phyloP scores from a whole-genome alignment of 2,888 invertebrate species.

The Smittia aterrima region DNA sequence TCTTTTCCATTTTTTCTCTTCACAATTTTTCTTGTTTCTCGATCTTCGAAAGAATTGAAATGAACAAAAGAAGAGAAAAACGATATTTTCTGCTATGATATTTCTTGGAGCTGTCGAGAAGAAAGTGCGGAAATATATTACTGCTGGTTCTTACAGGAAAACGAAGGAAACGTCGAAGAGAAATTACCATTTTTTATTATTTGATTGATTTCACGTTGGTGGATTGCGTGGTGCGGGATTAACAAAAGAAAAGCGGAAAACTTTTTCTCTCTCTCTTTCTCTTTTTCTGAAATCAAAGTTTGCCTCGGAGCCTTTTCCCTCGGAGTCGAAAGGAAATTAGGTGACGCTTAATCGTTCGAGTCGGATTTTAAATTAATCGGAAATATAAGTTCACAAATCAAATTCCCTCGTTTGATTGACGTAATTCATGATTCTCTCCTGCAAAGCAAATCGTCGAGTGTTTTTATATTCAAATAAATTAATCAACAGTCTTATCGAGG shows the following conservation, averaged over 20 bases:
- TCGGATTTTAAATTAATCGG: no score
- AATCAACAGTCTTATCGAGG: slow-evolving; percentile 15
- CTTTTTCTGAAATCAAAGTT: no score
- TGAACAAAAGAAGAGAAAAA: background rate
- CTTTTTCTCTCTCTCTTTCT: no score
- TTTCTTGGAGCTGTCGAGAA: slow-evolving; percentile 34
- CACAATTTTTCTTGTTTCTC: background rate
- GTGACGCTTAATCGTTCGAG: no score
- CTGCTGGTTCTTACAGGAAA: slow-evolving; percentile 17
- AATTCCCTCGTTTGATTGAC: no score
- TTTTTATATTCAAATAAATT: slow-evolving; percentile 27
- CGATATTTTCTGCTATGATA: slow-evolving; percentile 32
- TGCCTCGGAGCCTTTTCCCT: no score
- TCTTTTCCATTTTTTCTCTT: slow-evolving; percentile 31
- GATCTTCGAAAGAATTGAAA: background rate
- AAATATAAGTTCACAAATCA: no score
- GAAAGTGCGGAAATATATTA: slow-evolving; percentile 36
- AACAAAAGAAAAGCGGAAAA: slow-evolving; percentile 11
- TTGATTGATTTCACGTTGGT: slow-evolving; percentile 39
- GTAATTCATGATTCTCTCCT: no score
- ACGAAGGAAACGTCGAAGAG: slow-evolving; percentile 9
- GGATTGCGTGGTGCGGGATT: slow-evolving; percentile 32
- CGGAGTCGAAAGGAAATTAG: no score
- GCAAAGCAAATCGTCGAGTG: background rate
- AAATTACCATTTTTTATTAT: slow-evolving; percentile 41